A percentile compares a stretch with the other conserved stretches of the same genome.
These are phyloP conservation scores for Anseranas semipalmata DNA, from an alignment of 2,113 vertebrate genomes.

Conservation along the genomic window DNA sequence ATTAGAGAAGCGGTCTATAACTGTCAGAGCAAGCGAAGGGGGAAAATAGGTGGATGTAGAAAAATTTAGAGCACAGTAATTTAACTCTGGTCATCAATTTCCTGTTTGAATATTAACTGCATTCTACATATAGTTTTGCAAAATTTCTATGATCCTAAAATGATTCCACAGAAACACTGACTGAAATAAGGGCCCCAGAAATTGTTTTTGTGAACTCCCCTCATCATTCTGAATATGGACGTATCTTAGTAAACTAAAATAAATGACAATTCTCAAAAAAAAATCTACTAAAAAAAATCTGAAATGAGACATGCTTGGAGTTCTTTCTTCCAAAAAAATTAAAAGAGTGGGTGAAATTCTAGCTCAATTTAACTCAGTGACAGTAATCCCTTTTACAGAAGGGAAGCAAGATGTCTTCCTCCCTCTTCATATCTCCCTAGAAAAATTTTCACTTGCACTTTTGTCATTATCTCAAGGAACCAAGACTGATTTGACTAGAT, in stretches of 20 bases:
- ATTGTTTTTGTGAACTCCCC: background rate
- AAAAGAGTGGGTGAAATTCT: background rate
- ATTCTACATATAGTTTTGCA: background rate
- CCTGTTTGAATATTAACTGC: background rate
- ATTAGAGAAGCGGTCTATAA: slow-evolving; percentile 75
- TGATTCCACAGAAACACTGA: background rate
- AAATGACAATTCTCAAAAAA: background rate
- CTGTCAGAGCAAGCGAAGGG: slow-evolving; percentile 72
- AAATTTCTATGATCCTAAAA: background rate
- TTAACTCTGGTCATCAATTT: slow-evolving; percentile 46
- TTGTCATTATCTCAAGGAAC: background rate
- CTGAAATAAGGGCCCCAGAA: background rate
- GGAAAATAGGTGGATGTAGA: slow-evolving; percentile 62
- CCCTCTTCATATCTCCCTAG: background rate
- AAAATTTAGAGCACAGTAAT: slow-evolving; percentile 68
- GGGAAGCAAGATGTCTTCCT: background rate
- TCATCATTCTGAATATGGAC: background rate
- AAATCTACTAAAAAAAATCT: background rate
- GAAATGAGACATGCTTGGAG: background rate
- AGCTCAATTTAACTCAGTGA: background rate
- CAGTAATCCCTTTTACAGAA: background rate
- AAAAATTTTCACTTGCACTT: background rate
- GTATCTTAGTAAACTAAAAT: background rate
- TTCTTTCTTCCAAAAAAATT: background rate
- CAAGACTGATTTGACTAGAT: background rate